phyloP scores from a whole-genome alignment of 2,797 vertebrate species.

The Anisognathus igniventris region DNA sequence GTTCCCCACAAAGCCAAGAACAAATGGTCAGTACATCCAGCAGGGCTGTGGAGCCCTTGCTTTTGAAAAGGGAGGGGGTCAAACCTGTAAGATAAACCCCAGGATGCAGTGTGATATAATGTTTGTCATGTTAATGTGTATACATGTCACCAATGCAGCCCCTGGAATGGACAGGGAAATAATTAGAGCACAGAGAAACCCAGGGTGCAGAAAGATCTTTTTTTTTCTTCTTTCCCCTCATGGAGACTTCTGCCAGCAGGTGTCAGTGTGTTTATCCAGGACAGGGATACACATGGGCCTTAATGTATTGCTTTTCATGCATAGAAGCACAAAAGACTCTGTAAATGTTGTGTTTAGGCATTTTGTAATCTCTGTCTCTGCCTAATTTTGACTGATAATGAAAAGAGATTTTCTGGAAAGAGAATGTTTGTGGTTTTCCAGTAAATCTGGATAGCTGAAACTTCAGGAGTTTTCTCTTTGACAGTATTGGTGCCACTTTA shows the following conservation, averaged over 20 bases:
- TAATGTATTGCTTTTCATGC: neutral
- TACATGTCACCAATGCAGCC: rapidly evolving
- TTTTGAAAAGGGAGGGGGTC: neutral
- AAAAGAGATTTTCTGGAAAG: neutral
- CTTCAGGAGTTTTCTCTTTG: neutral
- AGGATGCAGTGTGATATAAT: neutral
- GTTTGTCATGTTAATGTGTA: neutral
- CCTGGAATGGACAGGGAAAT: neutral
- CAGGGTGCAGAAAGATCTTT: neutral
- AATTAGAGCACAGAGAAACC: neutral
- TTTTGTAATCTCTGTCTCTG: neutral
- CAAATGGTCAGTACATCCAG: slow-evolving; percentile 82
- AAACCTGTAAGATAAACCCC: neutral
- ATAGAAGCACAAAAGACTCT: neutral
- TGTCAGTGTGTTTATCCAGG: neutral
- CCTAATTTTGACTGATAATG: neutral
- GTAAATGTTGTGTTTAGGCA: neutral
- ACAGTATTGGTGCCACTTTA: neutral
- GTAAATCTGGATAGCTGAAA: neutral
- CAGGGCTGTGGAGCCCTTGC: neutral
- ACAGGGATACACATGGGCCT: neutral
- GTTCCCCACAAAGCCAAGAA: slow-evolving; percentile 86
- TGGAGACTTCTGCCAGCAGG: neutral
- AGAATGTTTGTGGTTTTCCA: neutral
- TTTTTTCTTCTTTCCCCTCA: neutral